Conservation (phyloP, 1,140 invertebrate genomes). For the Drosophila grimshawi region DNA sequence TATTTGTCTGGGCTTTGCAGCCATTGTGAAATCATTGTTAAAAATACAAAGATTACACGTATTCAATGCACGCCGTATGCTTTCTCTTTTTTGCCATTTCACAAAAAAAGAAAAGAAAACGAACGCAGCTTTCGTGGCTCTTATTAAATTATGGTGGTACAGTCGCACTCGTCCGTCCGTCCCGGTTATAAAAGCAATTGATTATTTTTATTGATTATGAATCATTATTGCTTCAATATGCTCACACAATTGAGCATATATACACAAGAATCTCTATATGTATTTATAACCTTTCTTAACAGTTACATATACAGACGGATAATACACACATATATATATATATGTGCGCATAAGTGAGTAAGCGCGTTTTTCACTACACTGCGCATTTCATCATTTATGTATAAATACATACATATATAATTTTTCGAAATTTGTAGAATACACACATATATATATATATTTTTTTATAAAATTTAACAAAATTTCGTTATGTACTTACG, state of each 20-base stretch:
- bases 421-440: not conserved
- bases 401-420: not conserved
- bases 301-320: conserved; percentile 16
- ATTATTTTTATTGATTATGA: conserved; percentile 36
- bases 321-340: not conserved
- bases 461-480: not conserved
- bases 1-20: conserved; percentile 26
- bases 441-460: not conserved
- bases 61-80: not conserved
- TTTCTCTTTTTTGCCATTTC: conserved; percentile 8
- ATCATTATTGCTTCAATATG: conserved; percentile 26
- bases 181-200: conserved; percentile 23
- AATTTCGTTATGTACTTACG: conserved; percentile 59
- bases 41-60: conserved; percentile 15
- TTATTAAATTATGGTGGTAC: conserved; percentile 67
- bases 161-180: conserved; percentile 40
- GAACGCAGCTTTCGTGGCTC: conserved; percentile 19
- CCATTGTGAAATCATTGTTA: conserved; percentile 1
- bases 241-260: conserved; percentile 1
- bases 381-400: not conserved
- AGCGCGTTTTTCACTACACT: conserved; percentile 5
- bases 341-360: not conserved
- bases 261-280: conserved; percentile 10
- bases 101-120: not conserved
- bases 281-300: conserved; percentile 39